A percentile compares a stretch with the other conserved stretches of the same genome.
phyloP scores from a whole-genome alignment of 2,113 vertebrate species.

The Dendropsophus ebraccatus region DNA sequence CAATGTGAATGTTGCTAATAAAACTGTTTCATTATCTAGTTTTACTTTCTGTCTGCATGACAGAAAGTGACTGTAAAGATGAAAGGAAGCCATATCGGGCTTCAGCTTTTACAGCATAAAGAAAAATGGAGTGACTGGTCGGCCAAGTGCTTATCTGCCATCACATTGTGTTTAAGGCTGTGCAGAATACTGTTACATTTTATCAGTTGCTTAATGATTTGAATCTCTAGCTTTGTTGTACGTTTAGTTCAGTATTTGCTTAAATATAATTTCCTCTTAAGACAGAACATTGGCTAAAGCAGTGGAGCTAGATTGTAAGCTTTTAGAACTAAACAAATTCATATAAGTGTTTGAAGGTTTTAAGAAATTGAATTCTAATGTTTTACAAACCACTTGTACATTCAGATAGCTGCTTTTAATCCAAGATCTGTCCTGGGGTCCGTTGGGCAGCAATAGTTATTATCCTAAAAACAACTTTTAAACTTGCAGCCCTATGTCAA shows the following conservation, averaged over 20 bases:
- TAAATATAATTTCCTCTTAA: background rate
- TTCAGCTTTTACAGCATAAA: slow-evolving; percentile 41
- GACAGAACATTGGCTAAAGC: background rate
- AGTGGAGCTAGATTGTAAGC: background rate
- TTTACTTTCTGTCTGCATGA: slow-evolving; percentile 44
- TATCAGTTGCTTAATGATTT: slow-evolving; percentile 28
- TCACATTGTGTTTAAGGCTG: slow-evolving; percentile 29
- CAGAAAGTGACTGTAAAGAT: slow-evolving; percentile 33
- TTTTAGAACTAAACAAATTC: no score
- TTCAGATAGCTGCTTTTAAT: no score
- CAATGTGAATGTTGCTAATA: slow-evolving; percentile 49
- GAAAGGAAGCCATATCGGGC: slow-evolving; percentile 27
- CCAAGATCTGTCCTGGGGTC: no score
- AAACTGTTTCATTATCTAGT: slow-evolving; percentile 50
- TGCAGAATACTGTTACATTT: slow-evolving; percentile 21
- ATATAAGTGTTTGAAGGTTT: no score
- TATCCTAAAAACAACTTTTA: no score
- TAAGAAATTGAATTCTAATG: no score
- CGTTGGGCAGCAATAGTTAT: no score
- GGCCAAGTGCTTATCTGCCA: slow-evolving; percentile 24
- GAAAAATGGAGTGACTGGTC: slow-evolving; percentile 20
- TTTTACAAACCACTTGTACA: no score
- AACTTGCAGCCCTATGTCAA: no score
- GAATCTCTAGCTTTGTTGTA: background rate
- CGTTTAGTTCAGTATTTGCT: background rate